phyloP scores from a whole-genome alignment of 1,140 invertebrate genomes.

The Neodiprion lecontei region DNA sequence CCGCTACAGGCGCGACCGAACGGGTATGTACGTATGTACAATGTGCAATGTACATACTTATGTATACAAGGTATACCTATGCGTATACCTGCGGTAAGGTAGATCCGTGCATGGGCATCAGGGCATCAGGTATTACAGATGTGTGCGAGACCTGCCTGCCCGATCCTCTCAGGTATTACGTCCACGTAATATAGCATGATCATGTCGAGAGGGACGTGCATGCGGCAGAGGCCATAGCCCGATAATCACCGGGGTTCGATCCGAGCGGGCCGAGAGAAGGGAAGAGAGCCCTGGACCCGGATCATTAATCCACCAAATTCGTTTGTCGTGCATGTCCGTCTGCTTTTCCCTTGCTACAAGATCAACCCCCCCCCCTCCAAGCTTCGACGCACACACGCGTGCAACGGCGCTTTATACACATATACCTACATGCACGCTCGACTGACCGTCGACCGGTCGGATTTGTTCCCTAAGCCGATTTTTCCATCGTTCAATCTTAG shows the following conservation, averaged over 20 bases:
- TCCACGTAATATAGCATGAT: too few relatives aligned
- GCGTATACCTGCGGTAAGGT: too few relatives aligned
- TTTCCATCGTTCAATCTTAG: conserved; percentile 14
- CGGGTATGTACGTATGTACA: too few relatives aligned
- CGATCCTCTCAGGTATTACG: background rate
- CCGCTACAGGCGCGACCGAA: too few relatives aligned
- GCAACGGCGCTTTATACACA: background rate
- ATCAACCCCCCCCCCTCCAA: background rate
- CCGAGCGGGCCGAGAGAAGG: background rate
- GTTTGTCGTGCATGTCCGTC: background rate
- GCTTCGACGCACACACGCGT: background rate
- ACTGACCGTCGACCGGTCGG: conserved; percentile 3
- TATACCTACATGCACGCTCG: background rate
- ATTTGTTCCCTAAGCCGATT: conserved; percentile 14
- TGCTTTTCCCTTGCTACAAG: background rate
- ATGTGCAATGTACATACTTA: too few relatives aligned
- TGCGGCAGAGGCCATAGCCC: background rate
- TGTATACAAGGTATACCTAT: too few relatives aligned
- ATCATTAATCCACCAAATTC: background rate
- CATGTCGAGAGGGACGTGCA: background rate
- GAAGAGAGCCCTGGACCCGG: background rate
- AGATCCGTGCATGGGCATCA: too few relatives aligned
- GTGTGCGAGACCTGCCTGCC: background rate
- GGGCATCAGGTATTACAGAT: too few relatives aligned
- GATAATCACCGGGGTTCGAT: background rate